These are phyloP conservation scores for Brachypalpus laphriformis DNA, from an alignment of 2,888 invertebrate species.

Conservation along the genomic window DNA sequence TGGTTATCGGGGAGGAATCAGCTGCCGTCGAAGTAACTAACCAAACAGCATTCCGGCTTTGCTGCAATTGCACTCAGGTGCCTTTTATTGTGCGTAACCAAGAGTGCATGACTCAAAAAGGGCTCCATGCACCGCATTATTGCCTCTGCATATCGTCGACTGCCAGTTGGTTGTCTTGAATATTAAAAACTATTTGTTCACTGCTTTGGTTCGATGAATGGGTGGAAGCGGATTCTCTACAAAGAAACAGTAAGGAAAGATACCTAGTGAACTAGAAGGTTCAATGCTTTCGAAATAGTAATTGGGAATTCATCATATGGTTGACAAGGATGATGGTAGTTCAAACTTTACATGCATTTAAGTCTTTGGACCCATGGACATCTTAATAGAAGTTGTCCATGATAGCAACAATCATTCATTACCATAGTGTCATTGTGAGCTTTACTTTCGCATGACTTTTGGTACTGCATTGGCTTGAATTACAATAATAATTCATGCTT, in stretches of 20 bases:
- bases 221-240: background rate
- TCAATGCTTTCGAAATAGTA: background rate
- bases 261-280: conserved; percentile 18
- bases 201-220: background rate
- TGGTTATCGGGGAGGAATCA: conserved; percentile 19
- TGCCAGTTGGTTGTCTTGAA: conserved; percentile 39
- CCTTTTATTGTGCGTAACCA: conserved; percentile 9
- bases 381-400: background rate
- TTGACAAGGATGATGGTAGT: background rate
- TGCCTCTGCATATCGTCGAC: background rate
- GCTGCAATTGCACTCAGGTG: conserved; percentile 24
- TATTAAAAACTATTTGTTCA: conserved; percentile 25
- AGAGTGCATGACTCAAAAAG: conserved; percentile 51
- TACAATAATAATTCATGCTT: conserved; percentile 15
- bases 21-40: conserved; percentile 2
- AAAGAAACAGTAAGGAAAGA: background rate
- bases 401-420: background rate
- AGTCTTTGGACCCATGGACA: background rate
- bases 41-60: conserved; percentile 13
- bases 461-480: background rate
- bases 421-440: background rate
- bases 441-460: conserved; percentile 29
- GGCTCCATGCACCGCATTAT: conserved; percentile 35
- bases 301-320: background rate
- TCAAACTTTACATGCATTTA: background rate